These are phyloP conservation scores for Blennius ocellaris DNA, from an alignment of 2,113 vertebrate species.

Conservation along the genomic window DNA sequence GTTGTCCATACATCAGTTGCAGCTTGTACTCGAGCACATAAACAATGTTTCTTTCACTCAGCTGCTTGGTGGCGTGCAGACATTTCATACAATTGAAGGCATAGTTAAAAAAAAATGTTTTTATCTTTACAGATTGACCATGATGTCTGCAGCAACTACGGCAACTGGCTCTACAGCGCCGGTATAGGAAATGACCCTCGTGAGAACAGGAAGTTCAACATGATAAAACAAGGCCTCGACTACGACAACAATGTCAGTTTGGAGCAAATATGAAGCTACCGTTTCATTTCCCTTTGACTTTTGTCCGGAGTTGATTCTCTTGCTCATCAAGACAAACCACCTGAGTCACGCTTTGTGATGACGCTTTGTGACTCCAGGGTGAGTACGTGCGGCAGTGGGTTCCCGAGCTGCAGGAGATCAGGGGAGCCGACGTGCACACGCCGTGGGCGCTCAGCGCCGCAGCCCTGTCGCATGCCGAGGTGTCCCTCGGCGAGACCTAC, in stretches of 20 bases:
- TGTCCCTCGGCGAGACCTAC: constrained; percentile 82
- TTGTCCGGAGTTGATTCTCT: background rate
- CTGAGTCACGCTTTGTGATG: constrained; percentile 4
- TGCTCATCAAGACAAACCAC: background rate
- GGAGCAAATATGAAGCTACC: background rate
- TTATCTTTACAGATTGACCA: constrained; percentile 81
- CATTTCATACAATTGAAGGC: too few species aligned
- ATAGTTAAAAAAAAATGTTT: too few species aligned
- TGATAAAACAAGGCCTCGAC: constrained; percentile 88
- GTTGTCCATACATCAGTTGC: too few species aligned
- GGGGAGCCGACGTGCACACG: constrained; percentile 80
- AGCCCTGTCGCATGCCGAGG: constrained; percentile 70
- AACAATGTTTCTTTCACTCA: too few species aligned
- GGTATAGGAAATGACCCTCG: constrained; percentile 87
- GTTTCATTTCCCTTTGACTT: constrained; percentile 10
- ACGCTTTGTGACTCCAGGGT: constrained; percentile 75
- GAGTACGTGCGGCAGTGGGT: constrained; percentile 85
- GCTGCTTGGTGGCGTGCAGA: too few species aligned
- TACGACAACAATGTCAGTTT: constrained; percentile 82
- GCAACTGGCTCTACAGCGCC: constrained; percentile 88
- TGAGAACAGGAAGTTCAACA: constrained; percentile 88
- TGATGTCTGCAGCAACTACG: constrained; percentile 87
- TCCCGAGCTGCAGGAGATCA: constrained; percentile 82
- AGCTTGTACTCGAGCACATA: too few species aligned
- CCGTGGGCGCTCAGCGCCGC: constrained; percentile 83